Percentiles rank a stretch among this genome's conserved stretches.
phyloP scores from a whole-genome alignment of 2,797 vertebrate genomes.

The Sebastes hopkinsi region DNA sequence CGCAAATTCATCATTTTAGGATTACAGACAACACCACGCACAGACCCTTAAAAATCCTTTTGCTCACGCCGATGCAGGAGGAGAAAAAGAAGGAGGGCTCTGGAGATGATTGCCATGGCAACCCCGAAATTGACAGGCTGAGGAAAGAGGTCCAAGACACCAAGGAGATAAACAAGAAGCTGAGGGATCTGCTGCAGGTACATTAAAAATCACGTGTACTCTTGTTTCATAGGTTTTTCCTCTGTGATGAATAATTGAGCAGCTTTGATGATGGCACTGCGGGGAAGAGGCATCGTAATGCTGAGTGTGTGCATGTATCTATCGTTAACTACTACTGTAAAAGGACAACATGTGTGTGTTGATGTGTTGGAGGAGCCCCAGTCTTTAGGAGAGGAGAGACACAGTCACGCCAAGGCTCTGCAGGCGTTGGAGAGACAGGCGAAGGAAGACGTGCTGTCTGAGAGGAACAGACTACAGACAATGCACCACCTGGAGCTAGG shows the following conservation, averaged over 20 bases:
- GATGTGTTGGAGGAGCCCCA: constrained; percentile 80
- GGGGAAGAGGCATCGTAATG: constrained; percentile 18
- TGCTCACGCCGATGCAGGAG: constrained; percentile 43
- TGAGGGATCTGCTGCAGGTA: constrained; percentile 86
- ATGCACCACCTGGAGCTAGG: constrained; percentile 86
- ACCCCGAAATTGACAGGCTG: constrained; percentile 86
- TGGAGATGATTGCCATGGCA: constrained; percentile 80
- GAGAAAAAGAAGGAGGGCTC: constrained; percentile 76
- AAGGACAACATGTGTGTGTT: constrained; percentile 21
- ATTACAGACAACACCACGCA: constrained; percentile 6
- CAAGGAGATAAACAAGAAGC: constrained; percentile 85
- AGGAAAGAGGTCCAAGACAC: constrained; percentile 87
- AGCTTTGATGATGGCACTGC: constrained; percentile 39
- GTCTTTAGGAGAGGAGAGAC: constrained; percentile 82
- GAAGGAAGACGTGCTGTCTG: constrained; percentile 86
- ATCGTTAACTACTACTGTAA: not conserved
- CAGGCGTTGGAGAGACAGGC: constrained; percentile 87
- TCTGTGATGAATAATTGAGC: constrained; percentile 71
- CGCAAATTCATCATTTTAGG: constrained; percentile 39
- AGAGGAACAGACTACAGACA: constrained; percentile 86
- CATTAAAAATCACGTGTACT: constrained; percentile 2
- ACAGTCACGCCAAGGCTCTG: constrained; percentile 83
- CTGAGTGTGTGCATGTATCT: not conserved
- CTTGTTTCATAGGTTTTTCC: constrained; percentile 37
- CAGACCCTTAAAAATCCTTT: not conserved